Evolutionary conservation across 2,113 vertebrate species (phyloP), one percentile per base, ranked within the genome.

Genomic region (Siniperca knerii): DNA sequence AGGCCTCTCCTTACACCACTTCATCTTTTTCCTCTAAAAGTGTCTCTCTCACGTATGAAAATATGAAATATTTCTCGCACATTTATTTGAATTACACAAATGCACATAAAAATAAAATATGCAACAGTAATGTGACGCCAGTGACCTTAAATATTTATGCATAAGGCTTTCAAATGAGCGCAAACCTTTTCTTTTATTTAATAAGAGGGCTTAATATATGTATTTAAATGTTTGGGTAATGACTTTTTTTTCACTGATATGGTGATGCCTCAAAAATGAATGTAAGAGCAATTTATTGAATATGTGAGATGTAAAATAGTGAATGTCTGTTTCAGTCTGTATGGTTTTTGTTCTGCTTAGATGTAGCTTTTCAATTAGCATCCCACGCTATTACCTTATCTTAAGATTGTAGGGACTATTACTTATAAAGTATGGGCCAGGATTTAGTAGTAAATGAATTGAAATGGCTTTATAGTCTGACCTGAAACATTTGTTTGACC

Each of bases 401-500:
- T 33, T 42, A 4, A 4, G 13, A 29, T 7, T 48, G 4, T 9
- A 29, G 11, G 12, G 5, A 25, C 8, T 50, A 5, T 46, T 23
- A 46, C 10, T 18, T 58, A 37, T 20, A 25, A 18, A 48, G 10
- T 33, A 21, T 7, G 20, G 13, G 5, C 9, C 29, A 37, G 33
- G 20, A 48, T 37, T 42, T 20, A 57, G 10, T 16, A 48, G 44
- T n/a, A 23, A 76, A 64, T 76, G 0, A 64, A 33, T 4, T 40
- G 2, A 21, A 61, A 48, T 2, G 1, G 9, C 10, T 82, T 40
- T 7, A 55, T 18, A 2, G 48, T 64, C 95, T 23, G n/a, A 99
- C 98, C 98, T 99, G 98, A 89, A 99, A 99, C 98, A 99, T 99
- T 79, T 99, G 98, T 23, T 98, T 97, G 92, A 99, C 97, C 95